Percentiles rank a stretch among this genome's conserved stretches.
Evolutionary conservation across 2,113 vertebrate species (phyloP).

Genomic region (Aegotheles bennettii): DNA sequence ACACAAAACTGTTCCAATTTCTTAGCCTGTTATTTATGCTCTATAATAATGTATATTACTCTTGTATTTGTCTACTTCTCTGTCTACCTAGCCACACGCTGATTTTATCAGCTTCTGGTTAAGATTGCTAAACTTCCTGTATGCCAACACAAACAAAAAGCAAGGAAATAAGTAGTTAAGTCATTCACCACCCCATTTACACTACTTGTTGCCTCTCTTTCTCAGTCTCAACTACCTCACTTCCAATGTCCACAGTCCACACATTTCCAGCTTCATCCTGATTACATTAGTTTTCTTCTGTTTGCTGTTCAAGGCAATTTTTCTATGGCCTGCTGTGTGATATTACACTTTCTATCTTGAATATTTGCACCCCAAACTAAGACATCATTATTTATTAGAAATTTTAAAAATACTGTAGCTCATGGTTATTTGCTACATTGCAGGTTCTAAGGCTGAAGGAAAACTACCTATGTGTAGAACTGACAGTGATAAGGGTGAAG

Average conservation of each 20-base stretch:
- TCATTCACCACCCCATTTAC: neutral
- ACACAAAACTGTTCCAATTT: neutral
- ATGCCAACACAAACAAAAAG: neutral
- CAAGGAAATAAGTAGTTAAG: constrained; percentile 22
- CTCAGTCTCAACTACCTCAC: neutral
- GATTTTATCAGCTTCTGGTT: constrained; percentile 4
- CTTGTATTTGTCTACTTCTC: neutral
- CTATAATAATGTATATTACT: neutral
- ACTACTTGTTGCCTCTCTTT: neutral
- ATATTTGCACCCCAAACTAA: neutral
- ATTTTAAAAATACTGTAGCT: neutral
- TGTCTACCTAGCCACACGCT: neutral
- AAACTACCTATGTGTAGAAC: neutral
- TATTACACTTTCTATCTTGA: neutral
- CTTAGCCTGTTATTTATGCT: neutral
- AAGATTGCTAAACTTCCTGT: neutral
- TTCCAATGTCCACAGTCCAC: neutral
- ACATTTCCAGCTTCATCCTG: neutral
- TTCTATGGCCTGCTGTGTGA: neutral
- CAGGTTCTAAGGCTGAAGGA: neutral
- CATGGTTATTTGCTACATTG: neutral
- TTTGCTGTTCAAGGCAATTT: neutral
- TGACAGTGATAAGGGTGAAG: neutral
- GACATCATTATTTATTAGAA: neutral
- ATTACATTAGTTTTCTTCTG: neutral